Evolutionary conservation across 2,113 vertebrate species (phyloP), one percentile per base, ranked within the genome.

Genomic region (Mohoua ochrocephala): DNA sequence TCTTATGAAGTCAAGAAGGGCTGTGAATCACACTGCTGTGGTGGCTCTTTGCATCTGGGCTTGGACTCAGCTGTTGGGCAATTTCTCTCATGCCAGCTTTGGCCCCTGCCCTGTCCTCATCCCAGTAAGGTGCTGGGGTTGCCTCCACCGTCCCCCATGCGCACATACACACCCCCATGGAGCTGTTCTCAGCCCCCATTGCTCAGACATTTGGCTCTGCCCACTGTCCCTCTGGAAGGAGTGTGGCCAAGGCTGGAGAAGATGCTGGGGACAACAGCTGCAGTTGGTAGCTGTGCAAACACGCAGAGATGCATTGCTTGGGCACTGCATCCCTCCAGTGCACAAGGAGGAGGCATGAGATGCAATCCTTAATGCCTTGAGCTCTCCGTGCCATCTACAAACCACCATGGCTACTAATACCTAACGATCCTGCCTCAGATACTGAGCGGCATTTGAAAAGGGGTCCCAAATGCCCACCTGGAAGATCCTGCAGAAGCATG

Each of bases 11-110:
- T 28, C 35, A 75, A 59, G 41, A 47, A 81, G 42, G 31, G 8
- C 60, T 67, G 64, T 7, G 2, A 74, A 63, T 41, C 27, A 24
- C 0, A 2, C 0, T 0, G 7, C 52, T 78, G 44, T 0, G 0
- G 30, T 35, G 39, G 35, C 28, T 54, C 47, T 50, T n/a, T 5
- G 26, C 23, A 49, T 39, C 42, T 2, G 1, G 12, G n/a, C 79
- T 76, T 33, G 2, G 1, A 44, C 44, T 54, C 30, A 37, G 68
- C 42, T 4, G 0, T 3, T 6, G 1, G 41, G 26, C 31, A 57
- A 22, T 39, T 94, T n/a, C n/a, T 79, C 33, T 10, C 4, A 3
- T 2, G 2, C 17, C 74, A 47, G 33, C 19, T 84, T 71, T 81
- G 69, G 33, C 15, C 4, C 4, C 9, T 44, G 28, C 27, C 23